Conservation (phyloP, 1,140 invertebrate genomes). For the Mya arenaria region DNA sequence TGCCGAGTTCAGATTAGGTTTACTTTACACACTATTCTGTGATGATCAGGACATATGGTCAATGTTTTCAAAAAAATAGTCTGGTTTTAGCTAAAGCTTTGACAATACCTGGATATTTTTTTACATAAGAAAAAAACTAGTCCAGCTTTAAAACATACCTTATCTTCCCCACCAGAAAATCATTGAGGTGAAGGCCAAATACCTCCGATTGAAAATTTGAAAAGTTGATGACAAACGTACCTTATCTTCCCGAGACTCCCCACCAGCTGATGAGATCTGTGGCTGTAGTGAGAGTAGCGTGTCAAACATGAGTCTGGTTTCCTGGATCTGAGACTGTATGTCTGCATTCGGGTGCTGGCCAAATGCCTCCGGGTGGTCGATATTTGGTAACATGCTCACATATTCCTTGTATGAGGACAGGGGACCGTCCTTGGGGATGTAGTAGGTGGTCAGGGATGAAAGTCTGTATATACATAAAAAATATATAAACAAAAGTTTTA, state of each 20-base stretch:
- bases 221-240: too few species aligned
- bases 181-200: too few species aligned
- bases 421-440: conserved; percentile 91
- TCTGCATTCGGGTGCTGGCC: conserved; percentile 83
- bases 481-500: neutral
- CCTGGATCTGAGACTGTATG: conserved; percentile 81
- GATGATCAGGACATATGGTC: too few species aligned
- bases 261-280: conserved; percentile 67
- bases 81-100: too few species aligned
- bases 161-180: too few species aligned
- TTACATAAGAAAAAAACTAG: too few species aligned
- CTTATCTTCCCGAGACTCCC: conserved; percentile 80
- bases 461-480: conserved; percentile 52
- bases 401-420: conserved; percentile 90
- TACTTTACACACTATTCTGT: too few species aligned
- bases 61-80: too few species aligned
- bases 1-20: too few species aligned
- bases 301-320: conserved; percentile 80
- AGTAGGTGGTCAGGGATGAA: conserved; percentile 84
- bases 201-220: too few species aligned
- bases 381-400: conserved; percentile 87
- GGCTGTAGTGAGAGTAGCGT: conserved; percentile 81
- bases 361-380: conserved; percentile 91
- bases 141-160: too few species aligned
- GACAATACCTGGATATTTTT: too few species aligned